Evolutionary conservation across 2,113 vertebrate genomes (phyloP).

Genomic region (Gymnobelideus leadbeateri): DNA sequence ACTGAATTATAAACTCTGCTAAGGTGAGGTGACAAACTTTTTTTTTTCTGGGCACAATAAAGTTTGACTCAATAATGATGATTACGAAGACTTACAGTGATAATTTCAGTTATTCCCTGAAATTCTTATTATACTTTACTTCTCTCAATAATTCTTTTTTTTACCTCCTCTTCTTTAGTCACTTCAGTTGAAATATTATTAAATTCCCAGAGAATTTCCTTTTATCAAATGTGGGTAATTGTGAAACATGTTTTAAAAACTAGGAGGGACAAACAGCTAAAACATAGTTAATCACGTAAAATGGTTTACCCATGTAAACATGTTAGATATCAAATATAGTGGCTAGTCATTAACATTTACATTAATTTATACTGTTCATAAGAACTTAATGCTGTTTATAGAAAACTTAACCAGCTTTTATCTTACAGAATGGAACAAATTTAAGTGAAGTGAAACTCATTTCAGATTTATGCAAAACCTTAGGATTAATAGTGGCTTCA

Average conservation of each 20-base stretch:
- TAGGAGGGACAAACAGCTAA: conserved; percentile 31
- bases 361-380: conserved; percentile 60
- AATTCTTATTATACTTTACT: background rate
- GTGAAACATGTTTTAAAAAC: conserved; percentile 29
- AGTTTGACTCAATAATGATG: background rate
- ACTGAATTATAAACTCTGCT: conserved; percentile 23
- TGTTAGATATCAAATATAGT: conserved; percentile 34
- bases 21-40: background rate
- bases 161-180: background rate
- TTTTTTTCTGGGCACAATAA: background rate
- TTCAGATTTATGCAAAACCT: conserved; percentile 64
- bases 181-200: background rate
- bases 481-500: conserved; percentile 72
- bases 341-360: conserved; percentile 50
- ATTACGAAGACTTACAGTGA: background rate
- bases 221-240: background rate
- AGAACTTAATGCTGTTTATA: conserved; percentile 57
- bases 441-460: conserved; percentile 66
- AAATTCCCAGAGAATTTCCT: background rate
- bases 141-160: background rate
- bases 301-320: conserved; percentile 40
- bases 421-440: conserved; percentile 63
- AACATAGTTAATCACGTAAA: conserved; percentile 28
- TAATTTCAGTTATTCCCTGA: background rate
- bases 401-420: conserved; percentile 67